These are phyloP conservation scores for Drosophila cardini DNA, from an alignment of 1,140 invertebrate species.

Conservation along the genomic window DNA sequence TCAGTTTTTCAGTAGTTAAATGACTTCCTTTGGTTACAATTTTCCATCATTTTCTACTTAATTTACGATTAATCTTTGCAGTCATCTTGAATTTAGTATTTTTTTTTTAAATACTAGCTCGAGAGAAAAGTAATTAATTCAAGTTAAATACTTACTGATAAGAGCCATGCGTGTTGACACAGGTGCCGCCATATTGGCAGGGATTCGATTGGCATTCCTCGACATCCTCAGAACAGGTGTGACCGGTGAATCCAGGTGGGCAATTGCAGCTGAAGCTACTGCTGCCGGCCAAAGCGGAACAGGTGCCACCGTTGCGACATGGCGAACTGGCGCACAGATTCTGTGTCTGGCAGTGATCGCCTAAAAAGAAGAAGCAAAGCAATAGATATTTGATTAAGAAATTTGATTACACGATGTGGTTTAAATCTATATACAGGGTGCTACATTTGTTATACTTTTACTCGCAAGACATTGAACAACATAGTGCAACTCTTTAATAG, in stretches of 20 bases:
- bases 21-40: too few species aligned
- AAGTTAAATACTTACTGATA: conserved; percentile 90
- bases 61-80: background rate
- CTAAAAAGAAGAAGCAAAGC: conserved; percentile 85
- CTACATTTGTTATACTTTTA: too few species aligned
- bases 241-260: conserved; percentile 94
- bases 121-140: background rate
- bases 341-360: conserved; percentile 93
- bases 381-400: conserved; percentile 4
- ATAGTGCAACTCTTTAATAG: too few species aligned
- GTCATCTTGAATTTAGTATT: background rate
- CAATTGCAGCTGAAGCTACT: conserved; percentile 92
- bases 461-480: too few species aligned
- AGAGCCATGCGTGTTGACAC: conserved; percentile 94
- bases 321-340: conserved; percentile 95
- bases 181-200: conserved; percentile 91
- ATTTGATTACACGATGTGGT: background rate
- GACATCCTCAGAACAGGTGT: conserved; percentile 94
- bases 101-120: background rate
- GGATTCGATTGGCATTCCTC: conserved; percentile 93
- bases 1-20: too few species aligned
- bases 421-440: background rate
- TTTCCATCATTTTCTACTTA: too few species aligned
- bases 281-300: conserved; percentile 89
- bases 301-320: conserved; percentile 94